Conservation (phyloP, 2,888 invertebrate genomes). For the Tenodera sinensis region DNA sequence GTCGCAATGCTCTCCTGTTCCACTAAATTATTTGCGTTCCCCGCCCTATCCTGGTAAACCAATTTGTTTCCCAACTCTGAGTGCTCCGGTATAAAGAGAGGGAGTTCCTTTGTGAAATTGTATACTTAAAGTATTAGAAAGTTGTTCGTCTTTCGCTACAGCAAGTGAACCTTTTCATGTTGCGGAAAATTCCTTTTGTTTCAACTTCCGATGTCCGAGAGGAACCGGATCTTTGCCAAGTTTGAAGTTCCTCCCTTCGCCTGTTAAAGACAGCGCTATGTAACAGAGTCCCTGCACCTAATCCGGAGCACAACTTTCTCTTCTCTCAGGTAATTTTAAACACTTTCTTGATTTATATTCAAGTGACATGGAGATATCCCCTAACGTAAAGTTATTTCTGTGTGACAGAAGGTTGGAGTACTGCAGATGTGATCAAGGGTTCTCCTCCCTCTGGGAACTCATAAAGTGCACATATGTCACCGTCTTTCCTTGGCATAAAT, state of each 20-base stretch:
- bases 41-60: neutral
- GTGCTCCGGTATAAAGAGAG: neutral
- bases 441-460: no score
- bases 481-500: no score
- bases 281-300: no score
- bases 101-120: neutral
- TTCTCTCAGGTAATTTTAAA: no score
- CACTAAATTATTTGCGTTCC: neutral
- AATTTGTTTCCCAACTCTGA: neutral
- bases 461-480: no score
- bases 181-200: neutral
- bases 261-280: neutral
- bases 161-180: neutral
- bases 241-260: neutral
- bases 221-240: neutral
- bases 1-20: neutral
- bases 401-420: no score
- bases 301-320: no score
- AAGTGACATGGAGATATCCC: no score
- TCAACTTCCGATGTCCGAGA: neutral
- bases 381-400: no score
- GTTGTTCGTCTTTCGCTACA: neutral
- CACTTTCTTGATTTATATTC: no score
- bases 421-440: no score
- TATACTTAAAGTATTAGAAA: neutral